Percentiles rank a stretch among this genome's conserved stretches.
These are phyloP conservation scores for Drosophila rubida DNA, from an alignment of 2,888 invertebrate species.

Conservation along the genomic window DNA sequence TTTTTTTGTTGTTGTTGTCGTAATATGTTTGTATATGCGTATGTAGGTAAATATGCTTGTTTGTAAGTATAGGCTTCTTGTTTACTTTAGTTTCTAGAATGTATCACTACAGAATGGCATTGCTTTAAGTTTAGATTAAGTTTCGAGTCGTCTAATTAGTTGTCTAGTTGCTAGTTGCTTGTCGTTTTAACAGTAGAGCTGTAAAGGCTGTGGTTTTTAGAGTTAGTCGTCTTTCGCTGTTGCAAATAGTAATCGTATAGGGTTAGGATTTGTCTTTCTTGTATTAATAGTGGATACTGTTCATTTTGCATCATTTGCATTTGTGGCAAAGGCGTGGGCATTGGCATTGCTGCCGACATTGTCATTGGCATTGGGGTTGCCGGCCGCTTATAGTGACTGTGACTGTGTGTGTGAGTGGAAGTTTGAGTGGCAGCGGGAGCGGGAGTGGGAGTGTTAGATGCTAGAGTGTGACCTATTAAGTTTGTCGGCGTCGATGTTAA, in stretches of 20 bases:
- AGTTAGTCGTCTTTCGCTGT: conserved; percentile 62
- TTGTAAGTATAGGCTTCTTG: conserved; percentile 24
- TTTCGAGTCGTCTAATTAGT: conserved; percentile 35
- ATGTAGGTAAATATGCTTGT: conserved; percentile 27
- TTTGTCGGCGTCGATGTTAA: too few species aligned
- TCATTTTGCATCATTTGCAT: conserved; percentile 43
- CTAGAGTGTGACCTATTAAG: background rate
- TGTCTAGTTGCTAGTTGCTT: conserved; percentile 46
- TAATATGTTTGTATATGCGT: conserved; percentile 20
- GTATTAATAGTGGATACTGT: conserved; percentile 62
- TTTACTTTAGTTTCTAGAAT: conserved; percentile 17
- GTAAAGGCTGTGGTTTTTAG: conserved; percentile 27
- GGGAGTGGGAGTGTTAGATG: background rate
- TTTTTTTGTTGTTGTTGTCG: conserved; percentile 2
- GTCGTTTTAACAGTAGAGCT: conserved; percentile 53
- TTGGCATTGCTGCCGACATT: conserved; percentile 9
- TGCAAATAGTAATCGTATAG: conserved; percentile 81
- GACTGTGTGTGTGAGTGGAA: background rate
- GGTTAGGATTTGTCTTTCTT: conserved; percentile 81
- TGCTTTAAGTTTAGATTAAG: conserved; percentile 78
- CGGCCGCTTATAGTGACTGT: conserved; percentile 19
- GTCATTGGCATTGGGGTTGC: conserved; percentile 21
- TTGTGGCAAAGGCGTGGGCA: conserved; percentile 12
- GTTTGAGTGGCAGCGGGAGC: too few species aligned
- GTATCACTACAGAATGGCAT: conserved; percentile 84